Evolutionary conservation across 2,113 vertebrate genomes (phyloP).

Genomic region (Sminthopsis crassicaudata): DNA sequence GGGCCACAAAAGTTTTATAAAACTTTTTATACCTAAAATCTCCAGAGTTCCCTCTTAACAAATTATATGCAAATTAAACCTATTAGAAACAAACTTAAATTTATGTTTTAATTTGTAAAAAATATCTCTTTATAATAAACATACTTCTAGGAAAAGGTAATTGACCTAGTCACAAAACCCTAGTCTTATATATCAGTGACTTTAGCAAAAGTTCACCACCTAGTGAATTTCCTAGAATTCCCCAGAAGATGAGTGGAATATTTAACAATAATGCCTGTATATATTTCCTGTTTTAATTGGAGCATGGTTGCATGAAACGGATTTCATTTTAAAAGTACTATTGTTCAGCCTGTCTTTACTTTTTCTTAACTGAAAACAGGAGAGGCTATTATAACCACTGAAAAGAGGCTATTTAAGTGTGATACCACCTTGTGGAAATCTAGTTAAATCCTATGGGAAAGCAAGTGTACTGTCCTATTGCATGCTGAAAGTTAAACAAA

Average conservation of each 20-base stretch:
- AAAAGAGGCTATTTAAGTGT: neutral
- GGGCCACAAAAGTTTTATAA: neutral
- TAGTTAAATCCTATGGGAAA: neutral
- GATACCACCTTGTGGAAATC: neutral
- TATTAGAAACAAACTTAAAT: neutral
- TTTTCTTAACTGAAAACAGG: neutral
- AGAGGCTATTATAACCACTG: neutral
- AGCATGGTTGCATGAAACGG: neutral
- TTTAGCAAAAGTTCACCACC: conserved; percentile 19
- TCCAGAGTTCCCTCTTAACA: neutral
- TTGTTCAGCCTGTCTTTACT: neutral
- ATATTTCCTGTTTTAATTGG: neutral
- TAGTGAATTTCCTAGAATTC: conserved; percentile 19
- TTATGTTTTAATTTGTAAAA: conserved; percentile 27
- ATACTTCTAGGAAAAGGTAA: conserved; percentile 1
- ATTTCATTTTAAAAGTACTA: neutral
- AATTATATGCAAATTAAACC: neutral
- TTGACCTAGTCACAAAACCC: neutral
- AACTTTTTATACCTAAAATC: neutral
- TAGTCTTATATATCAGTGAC: neutral
- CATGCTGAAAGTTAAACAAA: conserved; percentile 14
- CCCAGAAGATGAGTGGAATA: conserved; percentile 20
- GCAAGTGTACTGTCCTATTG: neutral
- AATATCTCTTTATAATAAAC: neutral
- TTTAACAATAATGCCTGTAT: neutral